Percentiles rank a stretch among this genome's conserved stretches.
Conservation (phyloP, 1,140 invertebrate species). For the Zaprionus tsacasi region DNA sequence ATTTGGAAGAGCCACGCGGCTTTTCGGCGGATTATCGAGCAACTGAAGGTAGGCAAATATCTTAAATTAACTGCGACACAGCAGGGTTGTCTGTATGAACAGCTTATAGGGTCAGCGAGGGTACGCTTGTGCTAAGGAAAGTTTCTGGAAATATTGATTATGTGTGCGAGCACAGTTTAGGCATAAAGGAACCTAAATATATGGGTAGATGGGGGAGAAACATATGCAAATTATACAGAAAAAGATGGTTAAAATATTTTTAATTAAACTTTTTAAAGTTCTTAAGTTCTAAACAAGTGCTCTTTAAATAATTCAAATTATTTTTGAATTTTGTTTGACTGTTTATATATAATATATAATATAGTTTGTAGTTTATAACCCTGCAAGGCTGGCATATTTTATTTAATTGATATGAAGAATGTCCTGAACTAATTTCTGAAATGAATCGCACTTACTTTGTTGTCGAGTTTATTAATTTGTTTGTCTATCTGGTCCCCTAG, state of each 20-base stretch:
- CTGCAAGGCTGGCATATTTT: too few species aligned
- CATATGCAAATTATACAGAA: too few species aligned
- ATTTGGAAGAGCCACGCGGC: constrained; percentile 65
- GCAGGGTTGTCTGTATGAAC: background rate
- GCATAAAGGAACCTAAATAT: background rate
- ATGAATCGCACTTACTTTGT: background rate
- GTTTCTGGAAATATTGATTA: background rate
- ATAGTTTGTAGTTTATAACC: too few species aligned
- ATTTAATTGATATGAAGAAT: background rate
- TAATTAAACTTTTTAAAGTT: too few species aligned
- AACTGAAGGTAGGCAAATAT: constrained; percentile 61
- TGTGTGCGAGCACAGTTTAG: background rate
- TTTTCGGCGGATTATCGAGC: constrained; percentile 62
- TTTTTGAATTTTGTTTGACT: too few species aligned
- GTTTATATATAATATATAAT: too few species aligned
- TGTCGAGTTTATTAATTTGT: background rate
- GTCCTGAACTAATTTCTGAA: background rate
- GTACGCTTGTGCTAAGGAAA: background rate
- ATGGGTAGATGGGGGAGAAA: too few species aligned
- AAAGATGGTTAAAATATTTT: too few species aligned
- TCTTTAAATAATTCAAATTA: too few species aligned
- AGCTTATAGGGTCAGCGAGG: background rate
- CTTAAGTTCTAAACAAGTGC: too few species aligned
- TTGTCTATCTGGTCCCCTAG: background rate
- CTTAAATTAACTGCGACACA: constrained; percentile 61